phyloP scores from a whole-genome alignment of 2,113 vertebrate genomes.

The Calonectris borealis region DNA sequence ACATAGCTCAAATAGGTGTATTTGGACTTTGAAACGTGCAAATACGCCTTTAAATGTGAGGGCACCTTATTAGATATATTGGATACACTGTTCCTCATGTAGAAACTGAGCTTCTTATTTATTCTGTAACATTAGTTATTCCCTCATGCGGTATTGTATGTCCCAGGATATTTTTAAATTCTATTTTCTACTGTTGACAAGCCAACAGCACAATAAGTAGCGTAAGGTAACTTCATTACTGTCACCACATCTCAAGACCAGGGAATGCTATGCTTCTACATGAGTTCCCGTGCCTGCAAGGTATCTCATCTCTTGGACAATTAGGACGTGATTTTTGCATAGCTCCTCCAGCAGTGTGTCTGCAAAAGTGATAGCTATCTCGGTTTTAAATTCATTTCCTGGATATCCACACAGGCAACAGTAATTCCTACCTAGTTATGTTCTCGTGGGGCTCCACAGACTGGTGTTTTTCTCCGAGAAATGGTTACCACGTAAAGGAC shows the following conservation, averaged over 20 bases:
- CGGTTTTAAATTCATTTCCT: slow-evolving; percentile 13
- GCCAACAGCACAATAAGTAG: slow-evolving; percentile 16
- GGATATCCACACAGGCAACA: not conserved
- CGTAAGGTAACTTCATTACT: slow-evolving; percentile 40
- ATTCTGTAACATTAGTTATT: slow-evolving; percentile 18
- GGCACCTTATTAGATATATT: not conserved
- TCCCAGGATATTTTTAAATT: slow-evolving; percentile 42
- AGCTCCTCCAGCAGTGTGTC: slow-evolving; percentile 4
- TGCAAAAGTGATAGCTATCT: slow-evolving; percentile 16
- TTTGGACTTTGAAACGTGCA: not conserved
- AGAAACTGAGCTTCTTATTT: slow-evolving; percentile 1
- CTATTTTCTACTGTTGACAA: slow-evolving; percentile 40
- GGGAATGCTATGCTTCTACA: slow-evolving; percentile 7
- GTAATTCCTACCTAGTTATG: slow-evolving; percentile 11
- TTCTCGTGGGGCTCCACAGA: not conserved
- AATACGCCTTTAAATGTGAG: not conserved
- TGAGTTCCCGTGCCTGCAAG: not conserved
- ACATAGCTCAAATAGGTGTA: not conserved
- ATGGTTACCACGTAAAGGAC: not conserved
- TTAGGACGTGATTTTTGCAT: slow-evolving; percentile 46
- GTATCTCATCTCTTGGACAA: slow-evolving; percentile 45
- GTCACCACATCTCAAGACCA: not conserved
- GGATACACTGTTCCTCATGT: not conserved
- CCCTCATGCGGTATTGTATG: not conserved
- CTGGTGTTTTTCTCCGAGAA: not conserved